Evolutionary conservation across 2,797 vertebrate genomes (phyloP).

Genomic region (Micropoecilia bifurca): DNA sequence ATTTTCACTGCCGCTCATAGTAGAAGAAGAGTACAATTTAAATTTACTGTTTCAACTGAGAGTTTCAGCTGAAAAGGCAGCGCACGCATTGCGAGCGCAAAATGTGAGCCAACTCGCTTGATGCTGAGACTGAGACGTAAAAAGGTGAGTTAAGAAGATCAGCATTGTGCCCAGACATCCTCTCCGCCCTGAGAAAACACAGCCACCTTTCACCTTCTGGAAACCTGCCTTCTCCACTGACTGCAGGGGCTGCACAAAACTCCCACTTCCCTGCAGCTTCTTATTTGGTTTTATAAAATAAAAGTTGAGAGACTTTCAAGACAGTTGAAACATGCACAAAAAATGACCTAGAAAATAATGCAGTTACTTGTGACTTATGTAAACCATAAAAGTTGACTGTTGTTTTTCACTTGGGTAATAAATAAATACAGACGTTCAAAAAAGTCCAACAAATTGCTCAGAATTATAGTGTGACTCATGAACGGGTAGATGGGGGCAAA

Average conservation of each 20-base stretch:
- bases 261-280: background rate
- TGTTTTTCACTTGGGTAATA: background rate
- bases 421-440: background rate
- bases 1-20: background rate
- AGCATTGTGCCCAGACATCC: background rate
- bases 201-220: background rate
- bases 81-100: background rate
- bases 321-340: background rate
- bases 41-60: background rate
- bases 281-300: background rate
- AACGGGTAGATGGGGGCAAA: background rate
- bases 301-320: background rate
- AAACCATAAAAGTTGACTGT: background rate
- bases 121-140: background rate
- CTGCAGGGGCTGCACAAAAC: too few relatives aligned
- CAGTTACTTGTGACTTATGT: background rate
- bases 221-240: background rate
- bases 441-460: background rate
- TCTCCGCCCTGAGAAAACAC: background rate
- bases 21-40: background rate
- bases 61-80: background rate
- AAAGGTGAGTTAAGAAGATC: background rate
- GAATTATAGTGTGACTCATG: background rate
- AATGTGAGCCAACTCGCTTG: background rate
- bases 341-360: background rate